Evolutionary conservation across 2,888 invertebrate species (phyloP).

Genomic region (Bugulina stolonifera): DNA sequence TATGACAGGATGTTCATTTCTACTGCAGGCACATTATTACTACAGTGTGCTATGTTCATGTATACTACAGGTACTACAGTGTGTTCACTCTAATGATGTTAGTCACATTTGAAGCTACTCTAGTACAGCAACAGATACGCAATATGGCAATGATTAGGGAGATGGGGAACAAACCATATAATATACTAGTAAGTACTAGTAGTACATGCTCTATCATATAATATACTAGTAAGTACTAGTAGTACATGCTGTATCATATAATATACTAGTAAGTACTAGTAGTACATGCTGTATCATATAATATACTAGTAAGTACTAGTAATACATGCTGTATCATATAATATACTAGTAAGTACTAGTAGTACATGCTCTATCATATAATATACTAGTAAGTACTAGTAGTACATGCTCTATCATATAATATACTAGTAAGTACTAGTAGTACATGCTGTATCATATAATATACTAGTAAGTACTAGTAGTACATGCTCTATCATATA

Average conservation of each 20-base stretch:
- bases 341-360: background rate
- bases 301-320: background rate
- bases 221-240: background rate
- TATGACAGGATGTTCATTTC: too few relatives aligned
- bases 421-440: background rate
- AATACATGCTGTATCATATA: background rate
- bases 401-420: too few relatives aligned
- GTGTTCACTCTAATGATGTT: conserved; percentile 93
- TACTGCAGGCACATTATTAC: too few relatives aligned
- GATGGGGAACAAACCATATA: conserved; percentile 97
- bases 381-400: too few relatives aligned
- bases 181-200: conserved; percentile 61
- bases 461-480: conserved; percentile 62
- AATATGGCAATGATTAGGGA: conserved; percentile 98
- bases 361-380: too few relatives aligned
- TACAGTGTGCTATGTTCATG: too few relatives aligned
- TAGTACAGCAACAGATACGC: conserved; percentile 92
- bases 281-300: too few relatives aligned
- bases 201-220: background rate
- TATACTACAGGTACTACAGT: conserved; percentile 84
- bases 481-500: too few relatives aligned
- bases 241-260: too few relatives aligned
- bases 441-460: conserved; percentile 62
- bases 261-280: too few relatives aligned
- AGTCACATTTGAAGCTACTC: conserved; percentile 90